Base-by-base conservation (phyloP, 2,888 invertebrate species). In the Eudemis profundana region DNA sequence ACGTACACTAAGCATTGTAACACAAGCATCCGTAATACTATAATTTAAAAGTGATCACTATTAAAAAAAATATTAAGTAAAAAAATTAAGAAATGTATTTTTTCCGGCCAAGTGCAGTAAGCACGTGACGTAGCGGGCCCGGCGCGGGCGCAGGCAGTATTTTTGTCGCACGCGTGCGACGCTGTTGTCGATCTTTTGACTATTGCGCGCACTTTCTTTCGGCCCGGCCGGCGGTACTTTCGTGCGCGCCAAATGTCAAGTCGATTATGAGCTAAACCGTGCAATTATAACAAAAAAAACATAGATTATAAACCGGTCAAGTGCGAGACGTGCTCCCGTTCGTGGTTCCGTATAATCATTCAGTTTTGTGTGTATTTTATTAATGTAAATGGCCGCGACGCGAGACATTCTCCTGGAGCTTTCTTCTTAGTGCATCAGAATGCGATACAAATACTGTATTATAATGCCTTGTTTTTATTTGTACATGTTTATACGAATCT, bases 151-250 rank as follows among this genome's bases (percentile, higher is more conserved):
- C 66, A 64, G 72, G 69, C 70, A 68, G 66, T 74, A 56, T 79
- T 83, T 82, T 82, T 80, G 79, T 82, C 78, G 74, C 78, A 73
- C 79, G 74, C 79, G 78, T 68, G 79, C 82, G 79, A 83, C 84
- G 81, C 80, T 83, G 81, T 81, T 79, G 73, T 70, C 76, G 82
- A 75, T 79, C 84, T 84, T 83, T 83, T 82, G 77, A 81, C 84
- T 82, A 80, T 83, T 77, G 79, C 78, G 77, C 73, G 72, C n/a
- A n/a, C 72, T 74, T 61, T 61, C 65, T 64, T 51, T 68, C 60
- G 50, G 33, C 17, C 57, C 42, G 49, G 33, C 47, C 60, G 51
- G 23, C 59, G 66, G 47, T 27, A 23, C 61, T 70, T 67, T 66
- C 62, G 69, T 66, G 69, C 70, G 36, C 36, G 21, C 54, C 40